Evolutionary conservation across 2,113 vertebrate species (phyloP).

Genomic region (Oxyruncus cristatus): DNA sequence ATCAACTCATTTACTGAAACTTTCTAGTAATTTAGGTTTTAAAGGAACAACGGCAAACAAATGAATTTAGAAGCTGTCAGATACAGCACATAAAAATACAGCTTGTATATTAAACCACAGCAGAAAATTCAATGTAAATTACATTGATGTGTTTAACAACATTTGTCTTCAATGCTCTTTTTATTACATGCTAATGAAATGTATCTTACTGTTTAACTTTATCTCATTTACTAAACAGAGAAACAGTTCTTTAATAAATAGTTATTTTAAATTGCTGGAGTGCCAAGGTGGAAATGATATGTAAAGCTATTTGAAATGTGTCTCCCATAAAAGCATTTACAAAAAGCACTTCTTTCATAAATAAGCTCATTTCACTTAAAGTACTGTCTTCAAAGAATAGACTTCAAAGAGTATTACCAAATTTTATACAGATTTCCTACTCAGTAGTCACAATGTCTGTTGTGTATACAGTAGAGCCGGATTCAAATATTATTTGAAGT

Average conservation of each 20-base stretch:
- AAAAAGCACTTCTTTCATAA: conserved; percentile 56
- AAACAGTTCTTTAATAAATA: conserved; percentile 70
- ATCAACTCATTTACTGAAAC: conserved; percentile 24
- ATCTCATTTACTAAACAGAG: conserved; percentile 52
- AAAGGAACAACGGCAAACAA: conserved; percentile 31
- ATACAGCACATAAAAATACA: conserved; percentile 39
- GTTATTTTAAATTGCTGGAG: conserved; percentile 64
- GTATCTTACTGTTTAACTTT: conserved; percentile 64
- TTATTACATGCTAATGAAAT: conserved; percentile 56
- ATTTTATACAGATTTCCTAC: conserved; percentile 69
- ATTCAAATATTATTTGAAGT: conserved; percentile 63
- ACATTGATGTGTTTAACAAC: conserved; percentile 28
- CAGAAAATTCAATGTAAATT: conserved; percentile 46
- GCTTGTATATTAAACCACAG: conserved; percentile 11
- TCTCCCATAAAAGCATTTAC: conserved; percentile 52
- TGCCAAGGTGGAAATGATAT: conserved; percentile 66
- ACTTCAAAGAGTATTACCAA: conserved; percentile 70
- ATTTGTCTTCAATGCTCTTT: conserved; percentile 45
- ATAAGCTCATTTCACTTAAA: conserved; percentile 64
- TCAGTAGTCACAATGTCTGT: conserved; percentile 55
- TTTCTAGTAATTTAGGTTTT: conserved; percentile 31
- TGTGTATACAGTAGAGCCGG: conserved; percentile 32
- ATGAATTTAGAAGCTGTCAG: conserved; percentile 44
- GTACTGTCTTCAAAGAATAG: conserved; percentile 69
- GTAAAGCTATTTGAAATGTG: conserved; percentile 70